Percentiles rank a stretch among this genome's conserved stretches.
Conservation (phyloP, 1,140 invertebrate species). For the Bombus soroeensis region DNA sequence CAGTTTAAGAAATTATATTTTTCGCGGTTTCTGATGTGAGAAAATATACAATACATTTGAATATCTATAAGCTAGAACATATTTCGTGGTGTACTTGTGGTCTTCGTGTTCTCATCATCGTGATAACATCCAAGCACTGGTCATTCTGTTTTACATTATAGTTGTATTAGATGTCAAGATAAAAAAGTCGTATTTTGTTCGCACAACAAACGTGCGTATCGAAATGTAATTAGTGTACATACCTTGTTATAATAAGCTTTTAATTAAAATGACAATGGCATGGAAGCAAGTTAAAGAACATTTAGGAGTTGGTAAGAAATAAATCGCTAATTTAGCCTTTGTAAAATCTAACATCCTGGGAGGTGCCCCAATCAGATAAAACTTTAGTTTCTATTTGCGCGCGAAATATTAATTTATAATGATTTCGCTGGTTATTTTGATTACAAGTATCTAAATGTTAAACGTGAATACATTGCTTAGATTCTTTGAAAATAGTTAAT, state of each 20-base stretch:
- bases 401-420: neutral
- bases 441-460: neutral
- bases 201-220: slow-evolving; percentile 37
- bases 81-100: slow-evolving; percentile 28
- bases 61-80: slow-evolving; percentile 1
- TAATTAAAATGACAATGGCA: slow-evolving; percentile 65
- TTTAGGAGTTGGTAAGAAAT: slow-evolving; percentile 69
- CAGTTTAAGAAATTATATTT: neutral
- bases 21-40: slow-evolving; percentile 9
- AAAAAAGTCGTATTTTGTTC: slow-evolving; percentile 58
- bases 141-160: slow-evolving; percentile 45
- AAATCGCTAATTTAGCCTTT: slow-evolving; percentile 53
- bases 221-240: slow-evolving; percentile 69
- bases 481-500: slow-evolving; percentile 17
- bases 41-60: neutral
- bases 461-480: neutral
- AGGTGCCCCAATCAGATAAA: slow-evolving; percentile 68
- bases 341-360: slow-evolving; percentile 71
- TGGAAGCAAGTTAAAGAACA: slow-evolving; percentile 71
- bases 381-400: slow-evolving; percentile 29
- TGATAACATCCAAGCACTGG: slow-evolving; percentile 30
- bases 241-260: slow-evolving; percentile 48
- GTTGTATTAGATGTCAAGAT: slow-evolving; percentile 65
- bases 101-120: slow-evolving; percentile 34
- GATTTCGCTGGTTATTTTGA: neutral